Evolutionary conservation across 1,140 invertebrate genomes (phyloP).

Genomic region (Eurytemora carolleeae): DNA sequence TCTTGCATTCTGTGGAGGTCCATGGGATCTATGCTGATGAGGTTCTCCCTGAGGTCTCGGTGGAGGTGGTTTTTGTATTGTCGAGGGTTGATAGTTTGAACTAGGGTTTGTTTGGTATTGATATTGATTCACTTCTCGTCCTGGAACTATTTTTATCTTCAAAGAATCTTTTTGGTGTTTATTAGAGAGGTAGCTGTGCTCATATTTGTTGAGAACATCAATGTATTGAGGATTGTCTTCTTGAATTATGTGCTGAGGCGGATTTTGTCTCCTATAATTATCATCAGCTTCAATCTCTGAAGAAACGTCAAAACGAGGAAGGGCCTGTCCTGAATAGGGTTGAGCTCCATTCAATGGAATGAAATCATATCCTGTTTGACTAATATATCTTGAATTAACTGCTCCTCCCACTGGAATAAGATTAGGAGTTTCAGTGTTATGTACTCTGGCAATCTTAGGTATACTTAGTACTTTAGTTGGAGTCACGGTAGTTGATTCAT

Average conservation of each 20-base stretch:
- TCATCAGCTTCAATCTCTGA: neutral
- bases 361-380: conserved; percentile 3
- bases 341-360: neutral
- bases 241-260: conserved; percentile 3
- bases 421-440: neutral
- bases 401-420: conserved; percentile 2
- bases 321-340: neutral
- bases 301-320: neutral
- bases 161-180: conserved; percentile 3
- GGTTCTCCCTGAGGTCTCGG: conserved; percentile 3
- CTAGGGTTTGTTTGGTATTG: neutral
- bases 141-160: conserved; percentile 12
- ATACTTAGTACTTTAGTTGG: neutral
- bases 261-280: neutral
- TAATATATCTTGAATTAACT: neutral
- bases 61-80: neutral
- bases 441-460: conserved; percentile 1
- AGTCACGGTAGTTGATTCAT: neutral
- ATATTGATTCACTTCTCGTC: neutral
- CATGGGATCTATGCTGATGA: neutral
- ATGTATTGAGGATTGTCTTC: conserved; percentile 3
- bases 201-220: conserved; percentile 10
- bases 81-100: neutral
- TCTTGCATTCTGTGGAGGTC: neutral
- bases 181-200: conserved; percentile 11